A percentile compares a stretch with the other conserved stretches of the same genome.
Conservation (phyloP, 2,797 vertebrate genomes). For the Schizothorax lantsangensis region DNA sequence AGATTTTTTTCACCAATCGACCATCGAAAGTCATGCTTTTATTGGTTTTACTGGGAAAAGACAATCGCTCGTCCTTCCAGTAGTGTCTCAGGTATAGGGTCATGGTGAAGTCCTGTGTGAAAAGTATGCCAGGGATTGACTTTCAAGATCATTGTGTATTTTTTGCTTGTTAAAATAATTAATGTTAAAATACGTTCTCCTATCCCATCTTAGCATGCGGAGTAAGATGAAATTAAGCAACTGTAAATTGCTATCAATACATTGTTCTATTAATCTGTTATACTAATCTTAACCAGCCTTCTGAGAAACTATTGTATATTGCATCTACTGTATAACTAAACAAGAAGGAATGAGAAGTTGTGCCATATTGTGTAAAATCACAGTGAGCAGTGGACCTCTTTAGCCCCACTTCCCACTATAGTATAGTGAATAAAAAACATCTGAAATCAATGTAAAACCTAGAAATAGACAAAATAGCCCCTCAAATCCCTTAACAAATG, state of each 20-base stretch:
- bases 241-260: too few species aligned
- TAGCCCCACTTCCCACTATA: too few species aligned
- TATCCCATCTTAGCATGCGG: not conserved
- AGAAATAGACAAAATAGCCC: not conserved
- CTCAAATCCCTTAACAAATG: too few species aligned
- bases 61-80: slow-evolving; percentile 94
- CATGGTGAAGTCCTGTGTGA: slow-evolving; percentile 94
- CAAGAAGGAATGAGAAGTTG: too few species aligned
- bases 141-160: not conserved
- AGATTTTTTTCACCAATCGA: slow-evolving; percentile 95
- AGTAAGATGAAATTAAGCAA: not conserved
- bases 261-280: too few species aligned
- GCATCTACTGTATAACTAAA: too few species aligned
- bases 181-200: not conserved
- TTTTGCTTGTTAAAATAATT: not conserved
- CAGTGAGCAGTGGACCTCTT: too few species aligned
- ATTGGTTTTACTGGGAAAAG: slow-evolving; percentile 90
- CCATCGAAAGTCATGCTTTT: slow-evolving; percentile 98
- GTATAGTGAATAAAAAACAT: too few species aligned
- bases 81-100: slow-evolving; percentile 95
- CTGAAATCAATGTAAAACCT: too few species aligned
- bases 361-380: too few species aligned
- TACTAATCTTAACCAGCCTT: too few species aligned
- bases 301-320: too few species aligned
- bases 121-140: not conserved